A percentile compares a stretch with the other conserved stretches of the same genome.
Conservation (phyloP, 53 echinoderm and acorn worm genomes). For the Echinometra lucunter region DNA sequence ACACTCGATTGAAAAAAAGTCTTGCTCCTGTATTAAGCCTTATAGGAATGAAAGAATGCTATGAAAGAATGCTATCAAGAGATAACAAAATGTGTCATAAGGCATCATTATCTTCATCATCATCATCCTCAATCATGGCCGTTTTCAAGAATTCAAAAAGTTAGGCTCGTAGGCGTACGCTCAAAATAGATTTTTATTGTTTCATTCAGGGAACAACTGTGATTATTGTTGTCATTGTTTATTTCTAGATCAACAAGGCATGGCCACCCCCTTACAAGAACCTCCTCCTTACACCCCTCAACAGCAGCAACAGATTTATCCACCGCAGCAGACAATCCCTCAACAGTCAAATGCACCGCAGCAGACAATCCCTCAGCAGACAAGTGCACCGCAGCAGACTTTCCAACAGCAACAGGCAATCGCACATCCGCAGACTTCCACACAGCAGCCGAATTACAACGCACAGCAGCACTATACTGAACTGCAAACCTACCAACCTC, state of each 20-base stretch:
- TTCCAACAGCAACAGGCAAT: not conserved
- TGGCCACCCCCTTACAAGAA: not conserved
- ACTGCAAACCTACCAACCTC: not conserved
- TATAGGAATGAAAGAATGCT: too few species aligned
- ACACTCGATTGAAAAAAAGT: too few species aligned
- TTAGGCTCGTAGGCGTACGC: too few species aligned
- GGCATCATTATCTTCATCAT: too few species aligned
- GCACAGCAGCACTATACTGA: not conserved
- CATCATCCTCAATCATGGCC: too few species aligned
- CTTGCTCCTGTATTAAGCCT: too few species aligned
- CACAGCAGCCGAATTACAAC: not conserved
- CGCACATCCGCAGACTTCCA: not conserved
- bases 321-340: not conserved
- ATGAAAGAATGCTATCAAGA: too few species aligned
- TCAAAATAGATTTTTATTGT: too few species aligned
- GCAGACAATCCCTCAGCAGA: not conserved
- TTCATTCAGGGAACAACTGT: too few species aligned
- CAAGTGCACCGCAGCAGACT: not conserved
- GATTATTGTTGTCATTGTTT: not conserved
- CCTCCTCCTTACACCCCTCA: not conserved
- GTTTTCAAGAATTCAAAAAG: too few species aligned
- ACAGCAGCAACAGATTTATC: not conserved
- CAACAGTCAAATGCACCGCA: not conserved
- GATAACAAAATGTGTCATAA: too few species aligned
- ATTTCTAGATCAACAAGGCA: not conserved